Base-by-base conservation (phyloP, 2,888 invertebrate species). In the Prosopocoilus inquinatus region DNA sequence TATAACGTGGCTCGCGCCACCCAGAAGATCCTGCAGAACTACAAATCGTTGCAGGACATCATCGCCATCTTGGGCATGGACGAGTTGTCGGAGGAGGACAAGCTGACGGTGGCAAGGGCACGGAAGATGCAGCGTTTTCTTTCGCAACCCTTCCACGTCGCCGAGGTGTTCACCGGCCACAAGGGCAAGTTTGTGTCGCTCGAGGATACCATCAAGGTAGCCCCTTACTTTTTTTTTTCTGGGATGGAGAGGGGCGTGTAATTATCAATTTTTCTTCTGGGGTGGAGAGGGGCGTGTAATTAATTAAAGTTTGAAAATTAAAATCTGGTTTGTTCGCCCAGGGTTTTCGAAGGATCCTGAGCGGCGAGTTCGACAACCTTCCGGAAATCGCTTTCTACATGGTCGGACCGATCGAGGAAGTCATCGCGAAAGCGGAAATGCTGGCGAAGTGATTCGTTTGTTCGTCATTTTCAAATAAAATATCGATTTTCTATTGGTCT, bases 51-150 rank as follows among this genome's bases (percentile, higher is more conserved):
- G 45, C 88, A 94, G 79, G 97, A 98, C 80, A 98, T 98, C 72
- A 98, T 98, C 77, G 97, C 97, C 62, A 97, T 97, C 79, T 82
- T 98, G 82, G 97, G 97, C 80, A 98, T 98, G 97, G 97, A 98
- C 74, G 97, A 97, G 74, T 84, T 99, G 81, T 97, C 97, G 49
- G 98, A 99, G 79, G 98, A 99, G 70, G 98, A 99, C 79, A 98
- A 98, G 79, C 74, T 97, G 73, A 96, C 95, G 0, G 98, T 98
- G 16, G 87, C 96, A 0, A 87, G 98, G 58, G 98, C 98, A 39
- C 87, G 98, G 71, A 99, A 99, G 82, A 97, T 98, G 76, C 98
- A 99, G 79, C 88, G 94, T 73, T 99, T 98, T 84, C 84, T 98
- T 53, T 96, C 96, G 33, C 98, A 99, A 77, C 98, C 98, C 66